Percentiles rank a stretch among this genome's conserved stretches.
Evolutionary conservation across 2,888 invertebrate species (phyloP).

Genomic region (Spialia ferax): DNA sequence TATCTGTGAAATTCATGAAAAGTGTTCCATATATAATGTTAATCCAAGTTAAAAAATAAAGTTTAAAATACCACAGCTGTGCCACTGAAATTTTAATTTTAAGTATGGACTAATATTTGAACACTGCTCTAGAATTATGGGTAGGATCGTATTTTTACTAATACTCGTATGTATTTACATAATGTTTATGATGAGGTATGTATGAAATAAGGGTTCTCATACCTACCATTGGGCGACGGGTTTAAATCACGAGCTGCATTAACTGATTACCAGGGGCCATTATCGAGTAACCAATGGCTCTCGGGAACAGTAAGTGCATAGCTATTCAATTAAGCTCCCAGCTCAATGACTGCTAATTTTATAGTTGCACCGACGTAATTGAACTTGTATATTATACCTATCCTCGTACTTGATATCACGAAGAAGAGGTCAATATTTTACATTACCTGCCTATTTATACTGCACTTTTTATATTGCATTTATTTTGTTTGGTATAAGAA

Average conservation of each 20-base stretch:
- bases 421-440: background rate
- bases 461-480: no score
- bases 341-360: constrained; percentile 57
- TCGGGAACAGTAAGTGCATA: constrained; percentile 38
- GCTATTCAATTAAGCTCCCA: constrained; percentile 49
- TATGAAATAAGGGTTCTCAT: no score
- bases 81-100: background rate
- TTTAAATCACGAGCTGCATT: constrained; percentile 12
- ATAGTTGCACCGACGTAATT: constrained; percentile 56
- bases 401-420: constrained; percentile 33
- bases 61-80: no score
- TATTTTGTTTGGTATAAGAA: no score
- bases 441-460: no score
- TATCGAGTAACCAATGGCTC: constrained; percentile 14
- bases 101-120: no score
- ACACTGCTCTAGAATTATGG: background rate
- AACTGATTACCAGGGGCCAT: constrained; percentile 12
- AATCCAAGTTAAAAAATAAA: no score
- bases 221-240: background rate
- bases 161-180: no score
- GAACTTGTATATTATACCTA: constrained; percentile 60
- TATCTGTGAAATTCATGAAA: no score
- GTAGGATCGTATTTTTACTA: background rate
- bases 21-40: no score
- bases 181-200: no score